Base-by-base conservation (phyloP, 2,113 vertebrate genomes). In the Alligator sinensis region DNA sequence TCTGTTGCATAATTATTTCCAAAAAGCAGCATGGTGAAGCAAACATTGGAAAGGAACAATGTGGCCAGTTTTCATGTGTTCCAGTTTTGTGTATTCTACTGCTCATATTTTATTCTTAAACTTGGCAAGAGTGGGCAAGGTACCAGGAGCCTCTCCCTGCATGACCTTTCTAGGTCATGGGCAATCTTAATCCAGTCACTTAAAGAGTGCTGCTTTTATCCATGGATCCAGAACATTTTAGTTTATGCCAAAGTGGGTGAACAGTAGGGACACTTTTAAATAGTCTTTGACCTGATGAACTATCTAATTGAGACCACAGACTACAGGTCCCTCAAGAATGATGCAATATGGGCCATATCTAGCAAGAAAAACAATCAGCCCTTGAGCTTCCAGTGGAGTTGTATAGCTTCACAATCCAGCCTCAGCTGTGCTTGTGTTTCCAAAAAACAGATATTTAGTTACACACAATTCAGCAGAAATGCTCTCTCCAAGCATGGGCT, bases 341-440 rank as follows among this genome's bases (percentile, higher is more conserved):
- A 21, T 4, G 6, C 4, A 25, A 2, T 7, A 6, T 72, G 22
- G 0, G 0, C 25, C 58, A 28, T 3, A 9, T 47, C 77, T 63
- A 70, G 47, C 55, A 70, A 47, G 7, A 34, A 80, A 80, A 5
- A 0, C 77, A 11, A 38, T 72, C 5, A 84, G 24, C 76, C 77
- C 25, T 59, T 82, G 5, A 27, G 66, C 64, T 58, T 78, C 15
- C 22, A 59, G 24, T 3, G 83, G n/a, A 77, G 47, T 47, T 47
- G 8, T 47, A 47, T 47, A 47, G 7, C 47, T 47, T 47, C 47
- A 47, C 47, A 47, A 47, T 0, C 2, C 4, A 84, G 63, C n/a
- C 12, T 61, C 86, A 64, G 55, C 3, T 70, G 11, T 63, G 34
- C 10, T 89, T 14, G 54, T 28, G 5, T 76, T 72, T 58, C 34